These are phyloP conservation scores for Meteorus colon DNA, from an alignment of 2,888 invertebrate genomes.

Conservation along the genomic window DNA sequence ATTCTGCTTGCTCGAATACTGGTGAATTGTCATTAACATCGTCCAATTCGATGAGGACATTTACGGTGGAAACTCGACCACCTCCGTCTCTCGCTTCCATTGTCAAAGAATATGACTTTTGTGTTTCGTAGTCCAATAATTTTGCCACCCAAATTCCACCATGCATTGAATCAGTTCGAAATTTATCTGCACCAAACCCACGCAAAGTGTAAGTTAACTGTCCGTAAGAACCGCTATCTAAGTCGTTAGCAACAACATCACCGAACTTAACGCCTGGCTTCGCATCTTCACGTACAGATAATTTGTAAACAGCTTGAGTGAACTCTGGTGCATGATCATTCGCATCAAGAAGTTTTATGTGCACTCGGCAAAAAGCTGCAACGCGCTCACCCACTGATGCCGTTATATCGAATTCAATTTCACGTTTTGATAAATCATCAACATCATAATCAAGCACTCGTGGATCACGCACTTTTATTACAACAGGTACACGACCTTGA, in stretches of 20 bases:
- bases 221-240: slow-evolving; percentile 83
- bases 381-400: slow-evolving; percentile 76
- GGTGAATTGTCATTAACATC: slow-evolving; percentile 88
- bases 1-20: slow-evolving; percentile 81
- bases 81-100: slow-evolving; percentile 89
- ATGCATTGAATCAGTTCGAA: slow-evolving; percentile 79
- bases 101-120: slow-evolving; percentile 86
- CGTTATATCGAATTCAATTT: slow-evolving; percentile 81
- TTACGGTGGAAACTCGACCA: slow-evolving; percentile 81
- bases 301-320: slow-evolving; percentile 78
- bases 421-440: slow-evolving; percentile 76
- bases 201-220: slow-evolving; percentile 82
- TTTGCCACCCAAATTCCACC: slow-evolving; percentile 82
- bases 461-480: slow-evolving; percentile 81
- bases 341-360: slow-evolving; percentile 81
- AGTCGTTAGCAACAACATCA: slow-evolving; percentile 81
- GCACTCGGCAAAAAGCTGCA: slow-evolving; percentile 78
- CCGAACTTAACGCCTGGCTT: slow-evolving; percentile 79
- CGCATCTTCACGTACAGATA: slow-evolving; percentile 81
- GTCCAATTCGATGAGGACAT: slow-evolving; percentile 81
- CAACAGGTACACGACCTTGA: slow-evolving; percentile 83
- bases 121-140: slow-evolving; percentile 84
- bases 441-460: slow-evolving; percentile 83
- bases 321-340: slow-evolving; percentile 88
- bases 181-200: slow-evolving; percentile 87